Conservation (phyloP, 2,797 vertebrate species). For the Serranus cabrilla region DNA sequence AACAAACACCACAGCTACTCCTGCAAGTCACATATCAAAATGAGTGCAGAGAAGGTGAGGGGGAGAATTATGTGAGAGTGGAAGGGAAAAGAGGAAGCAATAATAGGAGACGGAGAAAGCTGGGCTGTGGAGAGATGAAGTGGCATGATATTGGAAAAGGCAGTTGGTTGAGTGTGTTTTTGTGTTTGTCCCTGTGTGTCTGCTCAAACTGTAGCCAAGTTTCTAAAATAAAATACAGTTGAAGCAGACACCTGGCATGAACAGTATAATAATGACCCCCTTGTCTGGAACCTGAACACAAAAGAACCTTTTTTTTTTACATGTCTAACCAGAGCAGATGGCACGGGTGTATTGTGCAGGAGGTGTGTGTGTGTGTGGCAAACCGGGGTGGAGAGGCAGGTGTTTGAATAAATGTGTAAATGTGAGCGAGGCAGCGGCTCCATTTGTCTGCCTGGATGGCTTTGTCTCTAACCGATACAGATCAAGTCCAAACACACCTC, state of each 20-base stretch:
- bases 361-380: slow-evolving; percentile 32
- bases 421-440: slow-evolving; percentile 22
- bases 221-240: slow-evolving; percentile 59
- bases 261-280: slow-evolving; percentile 52
- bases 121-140: slow-evolving; percentile 23
- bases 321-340: slow-evolving; percentile 74
- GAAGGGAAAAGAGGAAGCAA: slow-evolving; percentile 9
- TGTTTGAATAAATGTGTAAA: slow-evolving; percentile 60
- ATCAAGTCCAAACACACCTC: slow-evolving; percentile 41
- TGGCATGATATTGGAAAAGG: slow-evolving; percentile 26
- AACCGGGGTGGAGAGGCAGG: slow-evolving; percentile 43
- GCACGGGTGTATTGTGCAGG: slow-evolving; percentile 57
- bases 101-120: neutral
- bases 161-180: slow-evolving; percentile 20
- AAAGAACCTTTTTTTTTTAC: slow-evolving; percentile 56
- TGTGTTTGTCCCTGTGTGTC: slow-evolving; percentile 27
- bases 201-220: slow-evolving; percentile 30
- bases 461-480: slow-evolving; percentile 55
- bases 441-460: slow-evolving; percentile 31
- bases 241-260: slow-evolving; percentile 70
- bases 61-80: neutral
- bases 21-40: slow-evolving; percentile 7
- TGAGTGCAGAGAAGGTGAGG: neutral
- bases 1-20: neutral
- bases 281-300: slow-evolving; percentile 62